phyloP scores from a whole-genome alignment of 2,888 invertebrate genomes.

The Branchipolynoe longqiensis region DNA sequence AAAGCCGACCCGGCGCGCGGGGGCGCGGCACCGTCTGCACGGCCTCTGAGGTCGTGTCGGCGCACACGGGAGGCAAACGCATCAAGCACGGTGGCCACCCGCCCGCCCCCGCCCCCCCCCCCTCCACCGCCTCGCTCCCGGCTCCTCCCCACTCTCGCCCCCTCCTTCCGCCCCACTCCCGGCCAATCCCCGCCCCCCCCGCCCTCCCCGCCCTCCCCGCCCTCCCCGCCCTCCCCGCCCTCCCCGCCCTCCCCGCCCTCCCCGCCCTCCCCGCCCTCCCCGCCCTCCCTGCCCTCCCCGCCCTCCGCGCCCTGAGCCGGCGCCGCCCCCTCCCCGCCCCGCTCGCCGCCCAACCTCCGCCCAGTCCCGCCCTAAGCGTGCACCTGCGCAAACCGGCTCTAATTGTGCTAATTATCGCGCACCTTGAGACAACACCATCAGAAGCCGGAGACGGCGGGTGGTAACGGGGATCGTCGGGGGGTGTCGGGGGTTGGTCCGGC shows the following conservation, averaged over 20 bases:
- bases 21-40: background rate
- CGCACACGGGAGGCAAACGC: conserved; percentile 30
- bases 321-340: background rate
- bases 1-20: background rate
- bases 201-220: background rate
- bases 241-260: background rate
- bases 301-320: background rate
- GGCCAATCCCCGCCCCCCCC: background rate
- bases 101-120: background rate
- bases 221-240: background rate
- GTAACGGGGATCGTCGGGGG: background rate
- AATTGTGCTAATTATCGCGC: conserved; percentile 34
- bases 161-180: background rate
- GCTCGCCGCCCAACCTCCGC: too few relatives aligned
- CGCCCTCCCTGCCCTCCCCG: background rate
- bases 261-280: background rate
- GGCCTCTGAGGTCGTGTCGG: background rate
- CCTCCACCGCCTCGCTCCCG: too few relatives aligned
- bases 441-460: background rate
- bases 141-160: background rate
- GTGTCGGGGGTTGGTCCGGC: too few relatives aligned
- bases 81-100: background rate
- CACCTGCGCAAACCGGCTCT: background rate
- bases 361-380: too few relatives aligned
- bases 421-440: conserved; percentile 35